Evolutionary conservation across 2,113 vertebrate genomes (phyloP), one percentile per base, ranked within the genome.

Genomic region (Alouatta palliata): DNA sequence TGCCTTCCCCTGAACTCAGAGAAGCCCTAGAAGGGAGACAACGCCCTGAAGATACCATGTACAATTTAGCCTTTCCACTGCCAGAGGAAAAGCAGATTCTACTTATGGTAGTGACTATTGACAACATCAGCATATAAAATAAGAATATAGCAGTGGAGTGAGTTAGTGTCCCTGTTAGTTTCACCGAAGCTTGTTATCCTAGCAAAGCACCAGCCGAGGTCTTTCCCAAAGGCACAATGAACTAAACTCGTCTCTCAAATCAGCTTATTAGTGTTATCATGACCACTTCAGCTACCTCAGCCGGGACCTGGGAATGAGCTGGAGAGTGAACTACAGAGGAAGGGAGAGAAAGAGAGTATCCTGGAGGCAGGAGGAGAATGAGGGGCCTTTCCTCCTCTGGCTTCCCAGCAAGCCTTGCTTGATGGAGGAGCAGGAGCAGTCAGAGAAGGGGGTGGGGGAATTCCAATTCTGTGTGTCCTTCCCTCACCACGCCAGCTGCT

Each of bases 221-320:
- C 92, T 91, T 93, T 88, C 94, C 90, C 95, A 68, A 87, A 97
- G 93, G 95, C 56, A 61, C 90, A 64, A 45, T 70, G 81, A 82
- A 49, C 91, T 97, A 54, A 95, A 82, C 82, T 90, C 64, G 68
- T 45, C 82, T 70, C 83, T 85, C 87, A 83, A 95, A 87, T 96
- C 90, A 95, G 80, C 92, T 88, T 77, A 93, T 94, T 87, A 87
- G 79, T 87, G 86, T 52, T 83, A 83, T 81, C 71, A 81, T 66
- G n/a, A n/a, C 75, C 73, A 79, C 73, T 94, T 86, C 64, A 43
- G 40, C 70, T 27, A 92, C 83, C 80, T 97, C 87, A 40, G 64
- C n/a, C 2, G 13, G 80, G 71, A 73, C 82, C 37, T 27, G 25
- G 75, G 37, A 85, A 58, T 58, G 52, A 87, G 90, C 66, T 30